Percentiles rank a stretch among this genome's conserved stretches.
phyloP scores from a whole-genome alignment of 2,797 vertebrate genomes.

The Pyrocephalus nanus region DNA sequence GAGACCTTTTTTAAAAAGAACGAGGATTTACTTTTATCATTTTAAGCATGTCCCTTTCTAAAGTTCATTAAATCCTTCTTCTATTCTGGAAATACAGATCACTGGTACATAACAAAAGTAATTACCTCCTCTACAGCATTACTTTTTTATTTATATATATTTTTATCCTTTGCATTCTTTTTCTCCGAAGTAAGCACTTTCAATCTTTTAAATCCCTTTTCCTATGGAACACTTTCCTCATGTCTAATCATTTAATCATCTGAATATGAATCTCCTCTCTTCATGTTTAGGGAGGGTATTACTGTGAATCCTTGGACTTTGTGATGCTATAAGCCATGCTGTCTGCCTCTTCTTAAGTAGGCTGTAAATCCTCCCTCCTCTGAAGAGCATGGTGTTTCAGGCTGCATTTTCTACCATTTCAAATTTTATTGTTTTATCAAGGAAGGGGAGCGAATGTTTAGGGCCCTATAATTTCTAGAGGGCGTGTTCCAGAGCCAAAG shows the following conservation, averaged over 20 bases:
- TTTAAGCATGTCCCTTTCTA: background rate
- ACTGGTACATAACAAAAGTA: background rate
- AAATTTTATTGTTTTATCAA: background rate
- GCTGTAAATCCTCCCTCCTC: background rate
- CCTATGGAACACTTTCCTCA: background rate
- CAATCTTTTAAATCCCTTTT: conserved; percentile 8
- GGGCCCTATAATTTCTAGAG: background rate
- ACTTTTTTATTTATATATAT: background rate
- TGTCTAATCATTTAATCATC: conserved; percentile 11
- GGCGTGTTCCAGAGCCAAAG: background rate
- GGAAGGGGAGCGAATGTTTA: background rate
- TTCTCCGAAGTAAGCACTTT: background rate
- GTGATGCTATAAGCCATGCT: background rate
- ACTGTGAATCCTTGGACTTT: conserved; percentile 16
- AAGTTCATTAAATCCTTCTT: background rate
- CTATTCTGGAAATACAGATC: background rate
- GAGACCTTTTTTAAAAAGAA: background rate
- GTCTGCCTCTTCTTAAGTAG: background rate
- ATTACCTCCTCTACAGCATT: background rate
- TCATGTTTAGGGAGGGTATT: conserved; percentile 3
- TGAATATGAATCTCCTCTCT: conserved; percentile 3
- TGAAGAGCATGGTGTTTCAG: background rate
- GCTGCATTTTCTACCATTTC: background rate
- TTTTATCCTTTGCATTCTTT: background rate
- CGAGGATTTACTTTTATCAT: background rate